Percentiles rank a stretch among this genome's conserved stretches.
phyloP scores from a whole-genome alignment of 2,888 invertebrate species.

The Chrysomela aeneicollis region DNA sequence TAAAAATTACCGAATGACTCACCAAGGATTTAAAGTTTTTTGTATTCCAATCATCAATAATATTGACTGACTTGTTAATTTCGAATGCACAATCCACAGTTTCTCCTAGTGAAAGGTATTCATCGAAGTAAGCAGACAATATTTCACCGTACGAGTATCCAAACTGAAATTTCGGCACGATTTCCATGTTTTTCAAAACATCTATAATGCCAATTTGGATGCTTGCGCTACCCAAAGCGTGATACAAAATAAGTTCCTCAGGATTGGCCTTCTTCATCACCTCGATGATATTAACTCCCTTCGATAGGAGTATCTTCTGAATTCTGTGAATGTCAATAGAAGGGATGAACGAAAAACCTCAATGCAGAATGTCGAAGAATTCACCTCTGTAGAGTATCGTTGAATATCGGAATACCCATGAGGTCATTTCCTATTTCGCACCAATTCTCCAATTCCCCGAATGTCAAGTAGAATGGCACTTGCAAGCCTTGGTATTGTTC shows the following conservation, averaged over 20 bases:
- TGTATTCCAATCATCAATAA: constrained; percentile 9
- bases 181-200: constrained; percentile 63
- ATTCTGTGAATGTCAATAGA: constrained; percentile 38
- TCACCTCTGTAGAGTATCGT: constrained; percentile 71
- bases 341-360: background rate
- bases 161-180: constrained; percentile 45
- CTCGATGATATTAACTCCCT: constrained; percentile 37
- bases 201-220: constrained; percentile 66
- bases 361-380: background rate
- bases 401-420: constrained; percentile 77
- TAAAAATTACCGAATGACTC: constrained; percentile 11
- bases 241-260: constrained; percentile 8
- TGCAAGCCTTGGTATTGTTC: constrained; percentile 17
- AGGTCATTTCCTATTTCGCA: constrained; percentile 81
- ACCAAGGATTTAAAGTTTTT: constrained; percentile 11
- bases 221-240: constrained; percentile 57
- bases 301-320: constrained; percentile 33
- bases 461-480: constrained; percentile 65
- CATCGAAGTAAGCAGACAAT: constrained; percentile 91
- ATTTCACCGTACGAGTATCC: constrained; percentile 91
- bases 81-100: constrained; percentile 75
- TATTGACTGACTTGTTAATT: constrained; percentile 29
- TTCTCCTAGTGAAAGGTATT: constrained; percentile 83
- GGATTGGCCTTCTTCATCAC: constrained; percentile 10
- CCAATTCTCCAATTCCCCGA: constrained; percentile 84